Base-by-base conservation (phyloP, 1,140 invertebrate species). In the Adelges cooleyi region DNA sequence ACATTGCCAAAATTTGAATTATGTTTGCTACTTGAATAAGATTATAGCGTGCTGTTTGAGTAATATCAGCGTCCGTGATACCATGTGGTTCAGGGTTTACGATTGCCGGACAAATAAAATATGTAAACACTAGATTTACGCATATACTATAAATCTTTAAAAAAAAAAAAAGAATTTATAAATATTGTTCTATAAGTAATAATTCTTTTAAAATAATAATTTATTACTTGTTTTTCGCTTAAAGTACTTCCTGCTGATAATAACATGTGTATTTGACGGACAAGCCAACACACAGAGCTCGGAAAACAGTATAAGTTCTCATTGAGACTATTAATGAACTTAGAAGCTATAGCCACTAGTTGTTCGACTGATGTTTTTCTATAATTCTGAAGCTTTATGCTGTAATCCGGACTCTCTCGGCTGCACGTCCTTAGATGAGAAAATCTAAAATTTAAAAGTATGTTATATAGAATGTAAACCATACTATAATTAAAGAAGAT, bases 41-140 rank as follows among this genome's bases (percentile, higher is more conserved):
- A 80, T 97, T 97, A 73, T 92, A 93, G 23, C 92, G 77, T 5
- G 91, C 90, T 36, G 94, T 84, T 68, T 90, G 84, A 65, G 89
- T 92, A 33, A 98, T 90, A n/a, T 90, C 89, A 1, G 89, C 87
- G 73, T 96, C 94, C 0, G 89, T 90, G 49, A 98, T 90, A n/a
- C 93, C 94, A 75, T 93, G 87, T 1, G 91, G 86, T 76, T 98
- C 95, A 0, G 95, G 95, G 78, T 96, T 92, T 25, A 95, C 89
- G 48, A 98, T 92, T 0, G 93, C 95, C 9, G 93, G 92, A 72
- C 95, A 98, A 66, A 98, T 91, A 70, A 97, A 97, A 70, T 91
- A 83, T 2, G 88, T 90, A 73, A 98, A 92, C 11, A 98, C 86
- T 18, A 98, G 77, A 74, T 98, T 94, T 1, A 90, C 90, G 72